Percentiles rank a stretch among this genome's conserved stretches.
Evolutionary conservation across 2,888 invertebrate species (phyloP).

Genomic region (Drepana falcataria): DNA sequence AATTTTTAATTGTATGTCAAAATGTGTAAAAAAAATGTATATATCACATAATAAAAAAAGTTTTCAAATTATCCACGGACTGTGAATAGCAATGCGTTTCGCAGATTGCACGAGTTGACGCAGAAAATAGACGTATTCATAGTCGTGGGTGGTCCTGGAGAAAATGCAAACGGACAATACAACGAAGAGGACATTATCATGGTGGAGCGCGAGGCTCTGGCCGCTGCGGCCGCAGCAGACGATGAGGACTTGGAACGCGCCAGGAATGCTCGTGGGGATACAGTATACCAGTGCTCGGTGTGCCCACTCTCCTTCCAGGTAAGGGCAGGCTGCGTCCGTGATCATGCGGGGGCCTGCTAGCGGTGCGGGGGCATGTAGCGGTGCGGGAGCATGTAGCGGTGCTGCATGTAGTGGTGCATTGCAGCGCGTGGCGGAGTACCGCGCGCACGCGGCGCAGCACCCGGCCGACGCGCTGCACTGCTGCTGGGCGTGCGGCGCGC

Average conservation of each 20-base stretch:
- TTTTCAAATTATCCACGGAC: too few relatives aligned
- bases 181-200: slow-evolving; percentile 68
- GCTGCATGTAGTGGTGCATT: neutral
- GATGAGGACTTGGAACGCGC: slow-evolving; percentile 50
- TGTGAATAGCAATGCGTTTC: too few relatives aligned
- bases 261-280: slow-evolving; percentile 51
- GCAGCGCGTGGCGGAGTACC: slow-evolving; percentile 47
- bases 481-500: slow-evolving; percentile 69
- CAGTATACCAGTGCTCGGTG: slow-evolving; percentile 64
- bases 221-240: slow-evolving; percentile 52
- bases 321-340: neutral
- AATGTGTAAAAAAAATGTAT: too few relatives aligned
- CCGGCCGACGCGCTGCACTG: slow-evolving; percentile 47
- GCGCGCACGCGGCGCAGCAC: slow-evolving; percentile 41
- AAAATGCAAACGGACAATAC: slow-evolving; percentile 45
- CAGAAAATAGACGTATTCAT: slow-evolving; percentile 72
- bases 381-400: neutral
- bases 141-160: slow-evolving; percentile 58
- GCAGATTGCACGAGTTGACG: slow-evolving; percentile 56
- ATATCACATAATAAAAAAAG: too few relatives aligned
- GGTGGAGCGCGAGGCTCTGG: slow-evolving; percentile 61
- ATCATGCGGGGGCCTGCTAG: neutral
- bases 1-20: too few relatives aligned
- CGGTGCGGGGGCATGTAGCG: neutral
- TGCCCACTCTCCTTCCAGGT: slow-evolving; percentile 63